These are phyloP conservation scores for Parauchenoglanis punctatus DNA, from an alignment of 2,797 vertebrate species.

Conservation along the genomic window DNA sequence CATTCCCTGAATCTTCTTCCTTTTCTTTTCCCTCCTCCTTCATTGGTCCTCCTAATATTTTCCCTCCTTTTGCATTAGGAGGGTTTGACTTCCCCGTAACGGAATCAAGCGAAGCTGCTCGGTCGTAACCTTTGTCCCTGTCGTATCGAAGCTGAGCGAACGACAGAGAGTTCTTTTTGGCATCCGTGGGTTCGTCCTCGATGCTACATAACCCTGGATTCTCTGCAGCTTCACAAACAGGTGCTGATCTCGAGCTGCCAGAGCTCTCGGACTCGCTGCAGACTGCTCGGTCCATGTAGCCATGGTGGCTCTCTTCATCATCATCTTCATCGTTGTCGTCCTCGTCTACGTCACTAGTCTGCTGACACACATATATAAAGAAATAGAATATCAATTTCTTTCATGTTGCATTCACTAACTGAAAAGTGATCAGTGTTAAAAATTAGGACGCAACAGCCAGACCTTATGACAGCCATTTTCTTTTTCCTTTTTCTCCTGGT, in stretches of 20 bases:
- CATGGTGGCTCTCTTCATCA: not conserved
- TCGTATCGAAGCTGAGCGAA: not conserved
- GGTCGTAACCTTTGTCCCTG: not conserved
- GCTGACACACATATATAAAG: not conserved
- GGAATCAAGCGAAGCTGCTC: not conserved
- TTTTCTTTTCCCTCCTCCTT: not conserved
- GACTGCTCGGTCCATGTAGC: conserved; percentile 24
- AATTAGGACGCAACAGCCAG: not conserved
- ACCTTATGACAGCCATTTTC: not conserved
- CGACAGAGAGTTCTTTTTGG: not conserved
- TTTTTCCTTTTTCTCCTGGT: not conserved
- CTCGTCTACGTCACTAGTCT: not conserved
- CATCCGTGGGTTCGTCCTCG: not conserved
- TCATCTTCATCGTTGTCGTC: not conserved
- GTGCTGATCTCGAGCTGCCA: not conserved
- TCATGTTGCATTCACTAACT: not conserved
- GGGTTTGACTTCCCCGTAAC: not conserved
- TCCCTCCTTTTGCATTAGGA: not conserved
- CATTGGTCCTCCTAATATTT: not conserved
- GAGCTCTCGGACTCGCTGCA: not conserved
- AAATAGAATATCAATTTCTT: not conserved
- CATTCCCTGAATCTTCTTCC: not conserved
- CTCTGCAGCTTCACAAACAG: not conserved
- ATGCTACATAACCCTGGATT: not conserved
- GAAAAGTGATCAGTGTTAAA: not conserved